Evolutionary conservation across 2,888 invertebrate genomes (phyloP).

Genomic region (Temnothorax unifasciatus): DNA sequence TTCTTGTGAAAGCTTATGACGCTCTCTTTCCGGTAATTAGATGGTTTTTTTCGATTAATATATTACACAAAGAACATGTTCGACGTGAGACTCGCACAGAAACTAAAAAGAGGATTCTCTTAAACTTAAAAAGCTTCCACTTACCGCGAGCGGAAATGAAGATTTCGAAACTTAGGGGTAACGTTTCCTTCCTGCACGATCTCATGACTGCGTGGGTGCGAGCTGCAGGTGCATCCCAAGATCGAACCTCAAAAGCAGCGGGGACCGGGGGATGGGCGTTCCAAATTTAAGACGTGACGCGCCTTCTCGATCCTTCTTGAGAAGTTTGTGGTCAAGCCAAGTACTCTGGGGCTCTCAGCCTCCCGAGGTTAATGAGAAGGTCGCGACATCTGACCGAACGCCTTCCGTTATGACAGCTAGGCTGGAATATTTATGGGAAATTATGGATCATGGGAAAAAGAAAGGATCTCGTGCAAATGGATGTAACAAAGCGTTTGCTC

Average conservation of each 20-base stretch:
- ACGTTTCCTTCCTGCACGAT: conserved; percentile 79
- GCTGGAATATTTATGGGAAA: conserved; percentile 82
- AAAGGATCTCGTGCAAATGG: conserved; percentile 43
- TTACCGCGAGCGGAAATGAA: conserved; percentile 77
- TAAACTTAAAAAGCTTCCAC: conserved; percentile 42
- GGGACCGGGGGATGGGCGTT: conserved; percentile 80
- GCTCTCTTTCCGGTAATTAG: neutral
- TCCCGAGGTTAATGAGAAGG: conserved; percentile 83
- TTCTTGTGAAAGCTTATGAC: neutral
- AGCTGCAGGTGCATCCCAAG: conserved; percentile 82
- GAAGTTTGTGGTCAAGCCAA: conserved; percentile 82
- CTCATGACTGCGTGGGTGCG: conserved; percentile 77
- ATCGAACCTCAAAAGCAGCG: conserved; percentile 66
- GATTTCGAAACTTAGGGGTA: conserved; percentile 78
- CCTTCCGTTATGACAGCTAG: conserved; percentile 83
- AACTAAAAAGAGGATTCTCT: conserved; percentile 19
- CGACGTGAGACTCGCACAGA: neutral
- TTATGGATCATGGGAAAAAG: conserved; percentile 80
- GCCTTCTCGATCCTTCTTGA: conserved; percentile 76
- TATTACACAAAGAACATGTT: neutral
- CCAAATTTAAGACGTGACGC: conserved; percentile 81
- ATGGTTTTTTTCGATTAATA: conserved; percentile 3
- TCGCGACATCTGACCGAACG: conserved; percentile 82
- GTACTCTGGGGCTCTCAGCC: conserved; percentile 69
- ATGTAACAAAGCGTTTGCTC: conserved; percentile 15